Conservation (phyloP, 2,888 invertebrate genomes). For the Drosophila cognata region DNA sequence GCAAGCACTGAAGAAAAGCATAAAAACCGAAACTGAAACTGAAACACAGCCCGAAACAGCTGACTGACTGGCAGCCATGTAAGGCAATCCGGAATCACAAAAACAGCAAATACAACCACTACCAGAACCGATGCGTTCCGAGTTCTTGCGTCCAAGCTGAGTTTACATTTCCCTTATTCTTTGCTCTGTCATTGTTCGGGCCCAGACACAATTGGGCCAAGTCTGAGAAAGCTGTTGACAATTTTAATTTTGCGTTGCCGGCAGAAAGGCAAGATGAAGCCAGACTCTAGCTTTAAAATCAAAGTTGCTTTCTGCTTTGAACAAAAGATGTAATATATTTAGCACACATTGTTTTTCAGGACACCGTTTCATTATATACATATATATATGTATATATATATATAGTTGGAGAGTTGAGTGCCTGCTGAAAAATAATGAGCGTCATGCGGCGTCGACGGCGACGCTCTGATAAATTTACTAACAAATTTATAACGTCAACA, state of each 20-base stretch:
- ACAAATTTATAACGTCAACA: conserved; percentile 70
- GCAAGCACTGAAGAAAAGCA: conserved; percentile 21
- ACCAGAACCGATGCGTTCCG: conserved; percentile 1
- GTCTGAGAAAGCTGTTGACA: conserved; percentile 68
- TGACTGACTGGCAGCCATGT: conserved; percentile 49
- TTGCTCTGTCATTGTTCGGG: not conserved
- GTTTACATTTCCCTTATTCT: conserved; percentile 13
- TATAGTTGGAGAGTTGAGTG: conserved; percentile 17
- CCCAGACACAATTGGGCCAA: conserved; percentile 65
- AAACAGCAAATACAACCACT: not conserved
- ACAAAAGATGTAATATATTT: conserved; percentile 71
- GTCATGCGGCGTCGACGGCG: conserved; percentile 59
- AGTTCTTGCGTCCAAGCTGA: conserved; percentile 11
- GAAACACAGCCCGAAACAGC: conserved; percentile 28
- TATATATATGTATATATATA: conserved; percentile 3
- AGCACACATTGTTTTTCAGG: conserved; percentile 54
- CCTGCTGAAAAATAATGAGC: conserved; percentile 72
- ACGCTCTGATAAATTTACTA: conserved; percentile 65
- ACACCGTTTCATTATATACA: conserved; percentile 51
- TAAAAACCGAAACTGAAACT: conserved; percentile 34
- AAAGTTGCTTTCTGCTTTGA: conserved; percentile 34
- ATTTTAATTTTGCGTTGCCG: conserved; percentile 48
- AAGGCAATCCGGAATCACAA: conserved; percentile 18
- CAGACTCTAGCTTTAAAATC: conserved; percentile 40
- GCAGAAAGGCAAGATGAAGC: conserved; percentile 34